These are phyloP conservation scores for Tetraodon nigroviridis DNA, from an alignment of 2,113 vertebrate species.

Conservation along the genomic window DNA sequence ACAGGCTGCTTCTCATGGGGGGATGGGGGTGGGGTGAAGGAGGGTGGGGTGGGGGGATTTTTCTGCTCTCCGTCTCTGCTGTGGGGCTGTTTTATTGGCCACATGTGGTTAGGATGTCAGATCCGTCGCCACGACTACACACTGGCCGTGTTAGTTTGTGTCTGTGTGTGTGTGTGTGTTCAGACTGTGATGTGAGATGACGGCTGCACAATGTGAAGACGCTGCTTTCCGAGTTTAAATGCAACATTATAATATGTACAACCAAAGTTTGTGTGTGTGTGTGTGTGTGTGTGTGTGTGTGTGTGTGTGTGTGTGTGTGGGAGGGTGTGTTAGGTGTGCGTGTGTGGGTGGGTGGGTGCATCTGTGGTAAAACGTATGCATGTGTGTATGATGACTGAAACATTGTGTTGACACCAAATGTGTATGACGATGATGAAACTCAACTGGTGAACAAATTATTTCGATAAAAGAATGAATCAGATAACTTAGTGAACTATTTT, in stretches of 20 bases:
- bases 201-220: slow-evolving; percentile 33
- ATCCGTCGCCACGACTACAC: slow-evolving; percentile 53
- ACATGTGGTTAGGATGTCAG: slow-evolving; percentile 61
- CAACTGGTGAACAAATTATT: too few relatives aligned
- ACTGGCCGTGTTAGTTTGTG: slow-evolving; percentile 19
- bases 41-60: slow-evolving; percentile 42
- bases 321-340: not conserved
- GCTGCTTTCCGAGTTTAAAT: slow-evolving; percentile 35
- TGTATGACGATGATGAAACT: not conserved
- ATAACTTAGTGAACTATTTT: not conserved
- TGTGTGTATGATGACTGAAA: not conserved
- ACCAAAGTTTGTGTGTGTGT: too few relatives aligned
- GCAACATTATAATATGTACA: slow-evolving; percentile 11
- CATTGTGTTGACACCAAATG: too few relatives aligned
- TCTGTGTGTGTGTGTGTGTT: slow-evolving; percentile 20
- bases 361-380: too few relatives aligned
- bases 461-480: too few relatives aligned
- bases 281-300: too few relatives aligned
- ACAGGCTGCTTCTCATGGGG: not conserved
- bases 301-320: too few relatives aligned
- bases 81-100: slow-evolving; percentile 53
- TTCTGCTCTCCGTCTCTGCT: slow-evolving; percentile 22
- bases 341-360: slow-evolving; percentile 6
- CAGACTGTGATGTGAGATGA: slow-evolving; percentile 31
- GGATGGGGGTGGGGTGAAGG: slow-evolving; percentile 12